phyloP scores from a whole-genome alignment of 2,888 invertebrate genomes.

The Cerastoderma edule region DNA sequence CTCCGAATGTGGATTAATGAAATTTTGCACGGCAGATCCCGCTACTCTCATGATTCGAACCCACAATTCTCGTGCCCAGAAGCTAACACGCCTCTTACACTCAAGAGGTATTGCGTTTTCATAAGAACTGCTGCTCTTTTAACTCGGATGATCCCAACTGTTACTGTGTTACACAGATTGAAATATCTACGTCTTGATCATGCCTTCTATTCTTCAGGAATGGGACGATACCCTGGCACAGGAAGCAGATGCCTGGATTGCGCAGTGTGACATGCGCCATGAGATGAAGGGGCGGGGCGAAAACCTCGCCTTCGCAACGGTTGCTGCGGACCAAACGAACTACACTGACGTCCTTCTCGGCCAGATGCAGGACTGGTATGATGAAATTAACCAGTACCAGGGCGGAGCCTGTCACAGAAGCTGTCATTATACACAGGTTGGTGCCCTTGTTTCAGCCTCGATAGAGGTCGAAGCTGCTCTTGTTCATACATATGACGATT shows the following conservation, averaged over 20 bases:
- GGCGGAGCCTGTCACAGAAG: slow-evolving; percentile 1
- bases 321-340: not conserved
- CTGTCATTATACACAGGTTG: slow-evolving; percentile 59
- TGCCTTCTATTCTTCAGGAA: slow-evolving; percentile 20
- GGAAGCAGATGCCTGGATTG: slow-evolving; percentile 45
- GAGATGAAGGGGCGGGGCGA: slow-evolving; percentile 42
- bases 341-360: slow-evolving; percentile 5
- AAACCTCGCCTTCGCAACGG: slow-evolving; percentile 43
- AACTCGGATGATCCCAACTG: no score
- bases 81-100: not conserved
- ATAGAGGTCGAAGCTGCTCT: not conserved
- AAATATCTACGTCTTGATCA: no score
- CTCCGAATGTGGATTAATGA: no score
- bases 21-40: not conserved
- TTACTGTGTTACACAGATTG: no score
- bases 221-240: slow-evolving; percentile 47
- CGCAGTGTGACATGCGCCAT: slow-evolving; percentile 40
- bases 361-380: slow-evolving; percentile 43
- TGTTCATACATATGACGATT: no score
- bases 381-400: slow-evolving; percentile 40
- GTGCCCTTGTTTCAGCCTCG: no score
- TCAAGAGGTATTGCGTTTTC: not conserved
- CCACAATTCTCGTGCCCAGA: not conserved
- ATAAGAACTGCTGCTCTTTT: not conserved
- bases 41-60: not conserved